Conservation (phyloP, 1,140 invertebrate species). For the Drosophila nikananu region DNA sequence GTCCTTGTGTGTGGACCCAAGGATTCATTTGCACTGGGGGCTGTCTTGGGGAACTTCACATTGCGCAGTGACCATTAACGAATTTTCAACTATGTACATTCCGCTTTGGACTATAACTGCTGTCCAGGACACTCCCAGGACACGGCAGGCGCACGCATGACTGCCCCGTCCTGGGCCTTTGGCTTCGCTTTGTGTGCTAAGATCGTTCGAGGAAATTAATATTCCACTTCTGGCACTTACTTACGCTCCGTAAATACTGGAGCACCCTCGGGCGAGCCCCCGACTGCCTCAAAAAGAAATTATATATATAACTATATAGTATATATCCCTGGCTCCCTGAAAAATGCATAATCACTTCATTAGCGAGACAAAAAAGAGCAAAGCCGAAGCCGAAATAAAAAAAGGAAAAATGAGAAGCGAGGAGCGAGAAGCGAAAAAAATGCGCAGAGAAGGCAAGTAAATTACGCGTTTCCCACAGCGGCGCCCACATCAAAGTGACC, state of each 20-base stretch:
- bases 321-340: slow-evolving; percentile 1
- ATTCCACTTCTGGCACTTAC: slow-evolving; percentile 83
- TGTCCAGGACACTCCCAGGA: slow-evolving; percentile 52
- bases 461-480: slow-evolving; percentile 77
- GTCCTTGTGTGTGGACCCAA: slow-evolving; percentile 18
- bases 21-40: slow-evolving; percentile 57
- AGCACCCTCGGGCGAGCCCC: slow-evolving; percentile 44
- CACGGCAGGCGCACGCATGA: slow-evolving; percentile 66
- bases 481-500: slow-evolving; percentile 82
- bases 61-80: slow-evolving; percentile 81
- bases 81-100: slow-evolving; percentile 82
- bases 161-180: slow-evolving; percentile 22
- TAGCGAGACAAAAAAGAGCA: slow-evolving; percentile 50
- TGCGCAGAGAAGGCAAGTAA: slow-evolving; percentile 56
- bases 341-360: slow-evolving; percentile 79
- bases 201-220: slow-evolving; percentile 76
- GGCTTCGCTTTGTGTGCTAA: slow-evolving; percentile 50
- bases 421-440: slow-evolving; percentile 3
- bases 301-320: slow-evolving; percentile 11
- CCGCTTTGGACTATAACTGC: slow-evolving; percentile 29
- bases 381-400: slow-evolving; percentile 11
- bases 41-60: slow-evolving; percentile 51
- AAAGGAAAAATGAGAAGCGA: not conserved
- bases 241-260: slow-evolving; percentile 78
- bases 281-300: not conserved